These are phyloP conservation scores for Tetramorium bicarinatum DNA, from an alignment of 2,888 invertebrate species.

Conservation along the genomic window DNA sequence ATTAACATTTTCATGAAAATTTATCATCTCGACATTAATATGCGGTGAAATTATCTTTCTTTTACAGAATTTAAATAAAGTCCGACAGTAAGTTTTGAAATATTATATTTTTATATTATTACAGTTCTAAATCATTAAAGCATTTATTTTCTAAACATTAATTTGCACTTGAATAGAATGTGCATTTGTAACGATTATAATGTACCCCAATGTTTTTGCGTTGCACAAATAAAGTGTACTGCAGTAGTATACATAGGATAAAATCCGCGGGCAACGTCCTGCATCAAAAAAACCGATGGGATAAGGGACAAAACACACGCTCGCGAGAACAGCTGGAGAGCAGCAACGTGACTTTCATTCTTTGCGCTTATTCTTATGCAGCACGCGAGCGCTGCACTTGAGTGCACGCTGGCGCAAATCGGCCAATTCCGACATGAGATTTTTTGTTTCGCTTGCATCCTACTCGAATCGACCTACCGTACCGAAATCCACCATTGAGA, in stretches of 20 bases:
- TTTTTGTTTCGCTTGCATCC: slow-evolving; percentile 2
- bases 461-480: not conserved
- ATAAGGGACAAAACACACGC: slow-evolving; percentile 36
- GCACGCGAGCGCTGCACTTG: slow-evolving; percentile 35
- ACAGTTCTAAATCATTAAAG: not conserved
- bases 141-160: not conserved
- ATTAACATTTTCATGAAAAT: not conserved
- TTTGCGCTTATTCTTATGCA: slow-evolving; percentile 51
- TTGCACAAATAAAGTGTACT: not conserved
- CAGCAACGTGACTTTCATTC: slow-evolving; percentile 56
- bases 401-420: slow-evolving; percentile 32
- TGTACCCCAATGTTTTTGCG: not conserved
- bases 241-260: not conserved
- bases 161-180: not conserved
- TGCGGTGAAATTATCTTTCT: not conserved
- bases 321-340: slow-evolving; percentile 49
- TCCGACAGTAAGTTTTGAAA: not conserved
- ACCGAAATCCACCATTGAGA: not conserved
- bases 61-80: not conserved
- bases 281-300: slow-evolving; percentile 23
- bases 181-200: not conserved
- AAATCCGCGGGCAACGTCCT: slow-evolving; percentile 3
- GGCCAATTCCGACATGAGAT: slow-evolving; percentile 9
- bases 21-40: not conserved
- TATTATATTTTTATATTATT: not conserved